phyloP scores from a whole-genome alignment of 2,113 vertebrate genomes.

The Macroglossus sobrinus region DNA sequence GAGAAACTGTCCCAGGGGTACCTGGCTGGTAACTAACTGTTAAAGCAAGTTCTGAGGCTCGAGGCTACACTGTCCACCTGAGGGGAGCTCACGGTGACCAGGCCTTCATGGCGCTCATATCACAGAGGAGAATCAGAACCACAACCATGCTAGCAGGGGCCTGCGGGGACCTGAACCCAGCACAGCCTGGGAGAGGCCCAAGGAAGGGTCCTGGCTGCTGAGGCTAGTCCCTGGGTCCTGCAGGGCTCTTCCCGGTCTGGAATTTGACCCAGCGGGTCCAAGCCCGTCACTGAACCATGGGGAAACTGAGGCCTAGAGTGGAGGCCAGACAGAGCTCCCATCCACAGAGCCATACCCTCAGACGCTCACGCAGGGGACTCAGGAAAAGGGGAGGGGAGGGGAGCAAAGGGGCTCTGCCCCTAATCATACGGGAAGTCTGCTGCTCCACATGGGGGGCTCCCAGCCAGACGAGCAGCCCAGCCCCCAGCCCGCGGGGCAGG shows the following conservation, averaged over 20 bases:
- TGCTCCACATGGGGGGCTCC: background rate
- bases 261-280: background rate
- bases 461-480: background rate
- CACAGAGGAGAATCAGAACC: background rate
- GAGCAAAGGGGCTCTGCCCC: background rate
- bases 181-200: too few relatives aligned
- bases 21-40: background rate
- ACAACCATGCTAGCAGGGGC: background rate
- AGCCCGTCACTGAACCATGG: background rate
- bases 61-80: background rate
- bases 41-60: background rate
- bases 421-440: conserved; percentile 27
- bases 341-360: background rate
- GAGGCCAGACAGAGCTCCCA: background rate
- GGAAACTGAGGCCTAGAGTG: background rate
- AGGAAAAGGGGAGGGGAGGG: background rate
- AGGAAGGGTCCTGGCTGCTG: background rate
- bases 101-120: background rate
- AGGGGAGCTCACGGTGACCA: background rate
- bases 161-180: background rate
- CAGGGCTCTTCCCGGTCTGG: background rate
- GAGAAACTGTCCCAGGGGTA: background rate
- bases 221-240: background rate
- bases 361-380: background rate
- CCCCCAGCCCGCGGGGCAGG: background rate